Evolutionary conservation across 2,113 vertebrate species (phyloP).

Genomic region (Microtus pennsylvanicus): DNA sequence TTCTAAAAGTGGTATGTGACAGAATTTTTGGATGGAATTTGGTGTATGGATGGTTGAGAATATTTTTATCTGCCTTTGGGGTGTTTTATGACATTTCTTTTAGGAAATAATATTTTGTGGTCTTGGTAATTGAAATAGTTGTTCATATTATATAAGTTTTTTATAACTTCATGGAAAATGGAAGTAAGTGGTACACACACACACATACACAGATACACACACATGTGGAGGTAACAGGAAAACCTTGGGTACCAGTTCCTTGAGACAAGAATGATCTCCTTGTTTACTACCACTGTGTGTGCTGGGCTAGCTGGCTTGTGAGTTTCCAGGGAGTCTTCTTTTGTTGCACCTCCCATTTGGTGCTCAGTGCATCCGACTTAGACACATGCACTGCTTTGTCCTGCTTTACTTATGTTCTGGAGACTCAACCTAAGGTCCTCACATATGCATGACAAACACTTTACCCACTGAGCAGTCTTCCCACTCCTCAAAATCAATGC

Average conservation of each 20-base stretch:
- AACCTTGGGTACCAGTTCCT: not conserved
- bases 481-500: not conserved
- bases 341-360: not conserved
- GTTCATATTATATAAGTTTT: not conserved
- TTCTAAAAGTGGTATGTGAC: not conserved
- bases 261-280: not conserved
- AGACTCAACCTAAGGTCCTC: not conserved
- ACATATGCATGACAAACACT: not conserved
- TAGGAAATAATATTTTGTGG: not conserved
- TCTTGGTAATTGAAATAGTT: not conserved
- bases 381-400: no score
- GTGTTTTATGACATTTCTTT: not conserved
- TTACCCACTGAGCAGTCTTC: not conserved
- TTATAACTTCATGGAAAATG: conserved; percentile 1
- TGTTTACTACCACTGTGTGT: not conserved
- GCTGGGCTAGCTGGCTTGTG: no score
- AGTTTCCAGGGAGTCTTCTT: not conserved
- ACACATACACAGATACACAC: no score
- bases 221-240: not conserved
- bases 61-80: conserved; percentile 10
- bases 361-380: not conserved
- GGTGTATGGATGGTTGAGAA: not conserved
- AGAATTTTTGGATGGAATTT: not conserved
- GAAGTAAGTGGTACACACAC: not conserved
- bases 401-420: not conserved